These are phyloP conservation scores for Lamellibrachia satsuma DNA, from an alignment of 2,888 invertebrate genomes.

Conservation along the genomic window DNA sequence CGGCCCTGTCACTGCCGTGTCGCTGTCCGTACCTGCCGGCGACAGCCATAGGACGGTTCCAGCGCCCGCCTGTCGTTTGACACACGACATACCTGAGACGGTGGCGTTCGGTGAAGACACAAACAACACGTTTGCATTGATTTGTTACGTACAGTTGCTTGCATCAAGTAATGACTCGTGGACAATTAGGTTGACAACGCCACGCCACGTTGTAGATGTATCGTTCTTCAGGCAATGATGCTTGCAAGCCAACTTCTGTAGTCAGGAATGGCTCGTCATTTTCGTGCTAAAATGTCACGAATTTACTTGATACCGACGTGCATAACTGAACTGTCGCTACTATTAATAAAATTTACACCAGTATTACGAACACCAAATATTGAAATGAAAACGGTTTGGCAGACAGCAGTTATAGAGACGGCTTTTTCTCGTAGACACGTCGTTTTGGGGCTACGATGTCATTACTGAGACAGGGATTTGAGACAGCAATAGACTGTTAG, in stretches of 20 bases:
- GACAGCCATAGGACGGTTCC: neutral
- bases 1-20: neutral
- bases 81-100: neutral
- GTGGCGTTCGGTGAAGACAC: neutral
- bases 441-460: too few species aligned
- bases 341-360: too few species aligned
- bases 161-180: neutral
- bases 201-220: neutral
- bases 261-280: neutral
- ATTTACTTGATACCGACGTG: neutral
- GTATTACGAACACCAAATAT: too few species aligned
- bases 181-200: neutral
- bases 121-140: neutral
- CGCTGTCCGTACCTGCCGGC: neutral
- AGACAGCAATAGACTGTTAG: too few species aligned
- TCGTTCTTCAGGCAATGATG: neutral
- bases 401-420: too few species aligned
- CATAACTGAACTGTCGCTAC: too few species aligned
- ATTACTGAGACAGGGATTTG: too few species aligned
- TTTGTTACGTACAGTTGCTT: neutral
- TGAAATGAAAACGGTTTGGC: too few species aligned
- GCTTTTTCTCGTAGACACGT: too few species aligned
- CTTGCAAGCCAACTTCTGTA: neutral
- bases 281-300: neutral
- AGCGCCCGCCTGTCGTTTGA: neutral